These are phyloP conservation scores for Apamea sordens DNA, from an alignment of 2,888 invertebrate species.

Conservation along the genomic window DNA sequence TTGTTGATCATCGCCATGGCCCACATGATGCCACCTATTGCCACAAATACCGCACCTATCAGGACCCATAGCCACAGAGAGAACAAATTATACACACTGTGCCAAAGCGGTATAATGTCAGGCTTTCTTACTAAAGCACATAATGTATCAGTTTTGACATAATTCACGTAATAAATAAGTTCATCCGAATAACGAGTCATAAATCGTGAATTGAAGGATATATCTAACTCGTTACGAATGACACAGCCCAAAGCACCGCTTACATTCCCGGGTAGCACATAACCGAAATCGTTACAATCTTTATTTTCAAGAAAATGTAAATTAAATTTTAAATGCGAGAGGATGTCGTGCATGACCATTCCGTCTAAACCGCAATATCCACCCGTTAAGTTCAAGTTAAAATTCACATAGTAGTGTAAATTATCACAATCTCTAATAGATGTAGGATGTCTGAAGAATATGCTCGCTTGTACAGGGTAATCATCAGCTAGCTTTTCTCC, in stretches of 20 bases:
- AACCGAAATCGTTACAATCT: constrained; percentile 69
- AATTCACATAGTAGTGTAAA: constrained; percentile 66
- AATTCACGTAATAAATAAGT: constrained; percentile 68
- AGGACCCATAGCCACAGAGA: constrained; percentile 42
- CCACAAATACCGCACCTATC: constrained; percentile 49
- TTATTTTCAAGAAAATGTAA: constrained; percentile 58
- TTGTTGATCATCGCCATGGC: constrained; percentile 54
- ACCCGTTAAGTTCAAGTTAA: constrained; percentile 61
- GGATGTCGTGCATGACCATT: constrained; percentile 74
- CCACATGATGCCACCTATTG: constrained; percentile 69
- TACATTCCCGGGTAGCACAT: constrained; percentile 49
- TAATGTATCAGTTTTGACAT: constrained; percentile 70
- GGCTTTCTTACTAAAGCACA: constrained; percentile 73
- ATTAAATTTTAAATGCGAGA: constrained; percentile 73
- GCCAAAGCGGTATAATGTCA: constrained; percentile 73
- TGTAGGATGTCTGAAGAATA: constrained; percentile 78
- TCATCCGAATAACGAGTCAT: constrained; percentile 70
- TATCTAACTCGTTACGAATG: constrained; percentile 70
- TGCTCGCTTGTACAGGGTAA: constrained; percentile 74
- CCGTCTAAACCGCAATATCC: constrained; percentile 78
- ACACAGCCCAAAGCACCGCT: constrained; percentile 75
- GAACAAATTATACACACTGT: constrained; percentile 65
- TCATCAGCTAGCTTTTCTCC: constrained; percentile 63
- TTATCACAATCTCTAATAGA: constrained; percentile 71
- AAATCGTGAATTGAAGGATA: constrained; percentile 81